These are phyloP conservation scores for Paratilapia polleni DNA, from an alignment of 2,113 vertebrate genomes.

Conservation along the genomic window DNA sequence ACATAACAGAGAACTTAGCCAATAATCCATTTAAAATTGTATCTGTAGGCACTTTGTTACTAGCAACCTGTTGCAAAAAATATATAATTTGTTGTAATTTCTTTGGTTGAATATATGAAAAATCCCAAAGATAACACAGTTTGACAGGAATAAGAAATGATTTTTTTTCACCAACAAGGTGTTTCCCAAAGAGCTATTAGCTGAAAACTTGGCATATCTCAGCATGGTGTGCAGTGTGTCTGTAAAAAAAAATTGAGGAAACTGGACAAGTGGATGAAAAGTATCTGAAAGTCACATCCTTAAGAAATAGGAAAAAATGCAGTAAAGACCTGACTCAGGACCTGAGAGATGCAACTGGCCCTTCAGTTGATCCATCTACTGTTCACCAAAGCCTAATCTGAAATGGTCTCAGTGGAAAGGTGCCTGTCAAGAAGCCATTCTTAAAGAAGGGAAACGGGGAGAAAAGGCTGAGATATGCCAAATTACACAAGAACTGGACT, in stretches of 20 bases:
- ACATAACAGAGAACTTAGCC: not conserved
- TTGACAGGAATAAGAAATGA: not conserved
- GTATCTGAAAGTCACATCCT: not conserved
- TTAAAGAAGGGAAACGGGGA: too few species aligned
- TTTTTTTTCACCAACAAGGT: too few species aligned
- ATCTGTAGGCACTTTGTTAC: not conserved
- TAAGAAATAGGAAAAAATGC: not conserved
- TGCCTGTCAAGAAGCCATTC: too few species aligned
- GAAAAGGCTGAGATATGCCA: too few species aligned
- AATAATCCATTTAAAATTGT: not conserved
- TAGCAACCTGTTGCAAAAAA: too few species aligned
- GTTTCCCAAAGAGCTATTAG: rapidly evolving
- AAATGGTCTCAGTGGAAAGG: too few species aligned
- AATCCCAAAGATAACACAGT: not conserved
- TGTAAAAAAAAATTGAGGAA: not conserved
- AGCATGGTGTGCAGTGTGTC: not conserved
- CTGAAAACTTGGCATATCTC: not conserved
- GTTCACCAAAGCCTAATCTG: too few species aligned
- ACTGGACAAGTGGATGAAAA: not conserved
- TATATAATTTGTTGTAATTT: not conserved
- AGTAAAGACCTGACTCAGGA: not conserved
- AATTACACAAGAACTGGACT: too few species aligned
- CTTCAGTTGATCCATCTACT: too few species aligned
- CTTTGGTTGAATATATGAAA: not conserved
- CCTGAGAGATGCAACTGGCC: not conserved